Evolutionary conservation across 2,113 vertebrate genomes (phyloP).

Genomic region (Grus americana): DNA sequence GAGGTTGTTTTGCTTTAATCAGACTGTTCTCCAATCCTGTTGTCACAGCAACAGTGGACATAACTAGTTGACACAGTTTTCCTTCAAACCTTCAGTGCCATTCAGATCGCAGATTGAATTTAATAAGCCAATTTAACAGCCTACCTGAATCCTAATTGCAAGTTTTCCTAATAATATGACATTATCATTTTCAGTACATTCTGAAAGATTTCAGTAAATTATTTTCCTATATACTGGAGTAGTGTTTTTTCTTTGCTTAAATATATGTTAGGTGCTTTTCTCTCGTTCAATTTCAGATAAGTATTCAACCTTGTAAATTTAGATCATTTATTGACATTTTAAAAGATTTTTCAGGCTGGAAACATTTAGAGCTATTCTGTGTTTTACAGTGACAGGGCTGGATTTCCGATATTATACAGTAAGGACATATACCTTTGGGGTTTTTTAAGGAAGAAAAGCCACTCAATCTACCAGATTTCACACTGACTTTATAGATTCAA

Average conservation of each 20-base stretch:
- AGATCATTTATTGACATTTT: background rate
- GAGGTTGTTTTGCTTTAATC: conserved; percentile 21
- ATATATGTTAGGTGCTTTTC: background rate
- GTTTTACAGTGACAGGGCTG: background rate
- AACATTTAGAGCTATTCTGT: background rate
- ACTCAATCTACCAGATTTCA: background rate
- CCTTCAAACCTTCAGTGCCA: background rate
- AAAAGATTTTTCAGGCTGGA: background rate
- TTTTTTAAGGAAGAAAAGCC: background rate
- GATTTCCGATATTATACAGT: background rate
- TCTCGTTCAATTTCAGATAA: background rate
- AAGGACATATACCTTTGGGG: background rate
- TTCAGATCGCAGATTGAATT: conserved; percentile 43
- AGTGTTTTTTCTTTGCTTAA: background rate
- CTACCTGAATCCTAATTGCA: conserved; percentile 17
- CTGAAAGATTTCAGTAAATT: background rate
- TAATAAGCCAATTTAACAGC: conserved; percentile 51
- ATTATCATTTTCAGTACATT: background rate
- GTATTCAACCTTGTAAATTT: background rate
- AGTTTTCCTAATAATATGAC: background rate
- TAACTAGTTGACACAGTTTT: conserved; percentile 23
- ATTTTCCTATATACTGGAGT: background rate
- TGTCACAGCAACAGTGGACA: conserved; percentile 70
- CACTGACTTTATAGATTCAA: background rate
- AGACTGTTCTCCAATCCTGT: conserved; percentile 46